phyloP scores from a whole-genome alignment of 2,797 vertebrate genomes.

The Euphonia xanthogaster region DNA sequence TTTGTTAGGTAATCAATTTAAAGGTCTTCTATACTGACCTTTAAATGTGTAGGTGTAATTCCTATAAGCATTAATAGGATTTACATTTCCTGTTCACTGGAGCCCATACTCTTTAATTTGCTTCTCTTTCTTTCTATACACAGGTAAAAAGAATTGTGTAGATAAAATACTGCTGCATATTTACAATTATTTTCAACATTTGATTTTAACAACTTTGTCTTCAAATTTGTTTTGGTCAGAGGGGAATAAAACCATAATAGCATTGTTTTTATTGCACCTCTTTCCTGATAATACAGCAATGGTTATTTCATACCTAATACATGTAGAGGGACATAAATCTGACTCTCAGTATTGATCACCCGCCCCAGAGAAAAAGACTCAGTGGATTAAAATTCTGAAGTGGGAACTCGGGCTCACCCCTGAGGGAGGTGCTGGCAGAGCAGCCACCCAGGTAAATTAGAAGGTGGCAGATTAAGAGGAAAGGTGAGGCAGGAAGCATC shows the following conservation, averaged over 20 bases:
- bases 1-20: slow-evolving; percentile 38
- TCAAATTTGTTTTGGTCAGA: not conserved
- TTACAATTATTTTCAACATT: not conserved
- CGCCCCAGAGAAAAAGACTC: not conserved
- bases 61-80: slow-evolving; percentile 10
- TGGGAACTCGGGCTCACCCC: slow-evolving; percentile 3
- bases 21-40: not conserved
- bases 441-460: slow-evolving; percentile 26
- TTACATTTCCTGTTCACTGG: slow-evolving; percentile 1
- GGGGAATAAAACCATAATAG: not conserved
- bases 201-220: not conserved
- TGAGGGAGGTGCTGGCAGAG: slow-evolving; percentile 15
- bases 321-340: slow-evolving; percentile 3
- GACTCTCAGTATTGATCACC: slow-evolving; percentile 43
- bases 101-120: not conserved
- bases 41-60: not conserved
- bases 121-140: not conserved
- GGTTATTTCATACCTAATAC: slow-evolving; percentile 8
- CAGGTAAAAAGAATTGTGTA: not conserved
- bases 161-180: not conserved
- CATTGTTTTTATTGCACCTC: not conserved
- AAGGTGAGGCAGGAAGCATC: not conserved
- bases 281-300: not conserved
- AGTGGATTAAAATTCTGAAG: slow-evolving; percentile 59
- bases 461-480: not conserved